Evolutionary conservation across 1,140 invertebrate genomes (phyloP), one percentile per base, ranked within the genome.

Genomic region (Cheumatopsyche charites): DNA sequence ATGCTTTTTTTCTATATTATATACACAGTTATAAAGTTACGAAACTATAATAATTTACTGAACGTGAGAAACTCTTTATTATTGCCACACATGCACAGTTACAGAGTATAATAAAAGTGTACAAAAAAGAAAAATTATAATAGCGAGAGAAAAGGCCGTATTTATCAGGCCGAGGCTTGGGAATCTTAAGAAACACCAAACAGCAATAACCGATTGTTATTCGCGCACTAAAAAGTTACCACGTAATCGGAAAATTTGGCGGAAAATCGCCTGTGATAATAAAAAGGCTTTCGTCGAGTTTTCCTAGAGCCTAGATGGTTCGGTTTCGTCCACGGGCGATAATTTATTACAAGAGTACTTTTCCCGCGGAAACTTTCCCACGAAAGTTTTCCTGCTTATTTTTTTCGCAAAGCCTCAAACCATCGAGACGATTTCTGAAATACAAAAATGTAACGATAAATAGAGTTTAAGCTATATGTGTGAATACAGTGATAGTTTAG

Each of bases 121-220:
- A 36, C 29, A 36, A 36, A 36, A 36, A n/a, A n/a, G n/a, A n/a
- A n/a, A 36, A 36, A 36, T 36, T 36, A 36, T 36, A 36, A 36
- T 36, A 36, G 29, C 9, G 29, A 36, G 29, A 36, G 29, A 9
- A 36, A 36, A 36, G 29, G 3, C 29, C 29, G 29, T 36, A 36
- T 36, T 36, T 36, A 36, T 36, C 9, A 15, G 43, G 4, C 13
- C 2, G 15, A 6, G 15, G 43, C 12, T 3, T 4, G 13, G 13
- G 21, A 58, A 9, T 19, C 4, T 58, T 58, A 23, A 58, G 55
- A 58, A 36, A 58, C 23, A 58, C 23, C 55, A 58, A 58, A 58
- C 55, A 58, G 55, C 23, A 58, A 58, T 58, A 58, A 58, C 55
- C 55, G 55, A 58, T 58, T 58, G 55, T 58, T 58, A 58, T 58